Evolutionary conservation across 2,113 vertebrate genomes (phyloP), one percentile per base, ranked within the genome.

Genomic region (Campylorhamphus procurvoides): DNA sequence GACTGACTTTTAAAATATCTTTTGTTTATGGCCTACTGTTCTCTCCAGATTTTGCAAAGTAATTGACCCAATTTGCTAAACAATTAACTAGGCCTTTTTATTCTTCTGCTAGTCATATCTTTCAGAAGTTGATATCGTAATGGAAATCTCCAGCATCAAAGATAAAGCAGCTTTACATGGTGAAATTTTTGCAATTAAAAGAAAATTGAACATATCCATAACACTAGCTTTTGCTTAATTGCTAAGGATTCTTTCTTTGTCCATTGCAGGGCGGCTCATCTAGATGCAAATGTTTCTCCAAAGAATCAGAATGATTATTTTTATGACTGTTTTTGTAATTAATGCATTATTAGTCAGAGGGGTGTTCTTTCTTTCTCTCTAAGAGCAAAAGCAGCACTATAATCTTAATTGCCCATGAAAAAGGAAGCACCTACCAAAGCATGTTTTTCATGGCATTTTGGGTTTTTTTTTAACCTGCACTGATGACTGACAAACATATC

Each of bases 271-370:
- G 85, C 82, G 59, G 42, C 53, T 89, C 53, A 89, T 97, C 81
- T 76, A 82, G 52, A 95, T 93, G 87, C 46, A 96, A 93, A 50
- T 73, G 14, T 79, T 79, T 81, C 95, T 87, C 71, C 46, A 79
- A 58, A 87, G 89, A 76, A 76, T 46, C 16, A 55, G 44, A 84
- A 64, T 68, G 2, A 81, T 95, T 93, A 87, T 83, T 89, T 95
- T 94, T 91, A 94, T 91, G 27, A 68, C 31, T 68, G 14, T 15
- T 79, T 96, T 85, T 91, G n/a, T 82, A 90, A 85, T 83, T 89
- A 91, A 85, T 87, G 49, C 81, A 73, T 72, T 82, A 68, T 28
- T 62, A 5, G 25, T 58, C 64, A 9, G 12, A 11, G 16, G 11
- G 4, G 0, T 28, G 2, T 24, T 23, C 13, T 29, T 15, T 33